These are phyloP conservation scores for Thymallus thymallus DNA, from an alignment of 2,113 vertebrate genomes.

Conservation along the genomic window DNA sequence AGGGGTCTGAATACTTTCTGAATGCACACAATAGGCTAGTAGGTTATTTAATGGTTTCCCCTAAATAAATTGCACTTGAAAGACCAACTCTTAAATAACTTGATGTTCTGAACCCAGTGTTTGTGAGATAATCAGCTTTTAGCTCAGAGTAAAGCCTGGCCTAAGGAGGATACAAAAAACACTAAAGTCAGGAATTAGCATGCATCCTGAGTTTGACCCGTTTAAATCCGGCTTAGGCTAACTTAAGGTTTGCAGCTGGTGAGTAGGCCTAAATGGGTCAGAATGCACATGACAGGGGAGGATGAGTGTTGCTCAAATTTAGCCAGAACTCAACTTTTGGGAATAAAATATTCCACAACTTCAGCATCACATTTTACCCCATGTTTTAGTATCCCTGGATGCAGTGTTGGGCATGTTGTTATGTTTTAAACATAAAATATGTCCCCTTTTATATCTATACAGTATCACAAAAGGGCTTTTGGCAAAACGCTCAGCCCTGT, in stretches of 20 bases:
- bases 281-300: neutral
- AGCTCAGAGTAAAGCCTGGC: neutral
- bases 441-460: neutral
- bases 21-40: too few relatives aligned
- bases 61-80: neutral
- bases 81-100: neutral
- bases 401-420: neutral
- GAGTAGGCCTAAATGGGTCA: conserved; percentile 19
- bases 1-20: too few relatives aligned
- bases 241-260: conserved; percentile 16
- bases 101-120: neutral
- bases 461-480: neutral
- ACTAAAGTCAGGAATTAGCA: conserved; percentile 40
- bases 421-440: neutral
- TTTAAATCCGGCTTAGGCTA: conserved; percentile 41
- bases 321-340: neutral
- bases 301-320: neutral
- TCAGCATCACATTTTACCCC: neutral
- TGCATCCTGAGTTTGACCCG: conserved; percentile 43
- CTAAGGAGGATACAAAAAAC: neutral
- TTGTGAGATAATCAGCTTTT: neutral
- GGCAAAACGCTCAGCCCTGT: neutral
- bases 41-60: neutral
- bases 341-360: conserved; percentile 19
- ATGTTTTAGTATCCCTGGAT: neutral